Base-by-base conservation (phyloP, 2,113 vertebrate species). In the Gymnorhina tibicen region DNA sequence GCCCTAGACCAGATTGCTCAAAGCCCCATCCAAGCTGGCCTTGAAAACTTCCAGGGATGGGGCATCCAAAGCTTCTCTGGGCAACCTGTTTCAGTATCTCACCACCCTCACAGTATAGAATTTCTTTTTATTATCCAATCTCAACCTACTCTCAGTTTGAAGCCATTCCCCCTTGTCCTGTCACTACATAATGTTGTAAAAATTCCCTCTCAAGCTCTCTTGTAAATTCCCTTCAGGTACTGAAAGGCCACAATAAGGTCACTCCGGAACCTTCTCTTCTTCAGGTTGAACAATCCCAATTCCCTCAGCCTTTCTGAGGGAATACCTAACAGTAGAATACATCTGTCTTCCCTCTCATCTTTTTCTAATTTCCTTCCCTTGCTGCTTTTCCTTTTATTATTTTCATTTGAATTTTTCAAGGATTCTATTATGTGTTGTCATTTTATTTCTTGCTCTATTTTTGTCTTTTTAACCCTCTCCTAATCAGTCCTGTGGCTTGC, bases 401-500 rank as follows among this genome's bases (percentile, higher is more conserved):
- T 79, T 70, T 79, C 5, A 37, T 14, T 58, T 72, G 7, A 67
- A 42, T 67, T 85, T 66, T 79, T 75, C 28, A 32, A 16, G 21
- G 23, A 21, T 50, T 60, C 72, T 83, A 18, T 33, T n/a, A 22
- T 60, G n/a, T 0, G 0, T 28, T 56, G 11, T 6, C 16, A 35
- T 50, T 84, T 67, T 70, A 18, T 19, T 83, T 74, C 7, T 44
- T 2, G 0, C 14, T 77, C 20, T 26, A 4, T 27, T 55, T 28
- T 35, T 33, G 13, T 22, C 4, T 64, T 53, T 22, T 26, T 19
- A 8, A 41, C 12, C 3, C 10, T 87, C 26, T 80, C 3, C 41
- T 42, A 56, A 10, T 18, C 35, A 75, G 16, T n/a, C 16, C 41
- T 52, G 19, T 37, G 14, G 11, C 11, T 60, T 87, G 32, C n/a